Base-by-base conservation (phyloP, 2,797 vertebrate species). In the Gymnothorax javanicus region DNA sequence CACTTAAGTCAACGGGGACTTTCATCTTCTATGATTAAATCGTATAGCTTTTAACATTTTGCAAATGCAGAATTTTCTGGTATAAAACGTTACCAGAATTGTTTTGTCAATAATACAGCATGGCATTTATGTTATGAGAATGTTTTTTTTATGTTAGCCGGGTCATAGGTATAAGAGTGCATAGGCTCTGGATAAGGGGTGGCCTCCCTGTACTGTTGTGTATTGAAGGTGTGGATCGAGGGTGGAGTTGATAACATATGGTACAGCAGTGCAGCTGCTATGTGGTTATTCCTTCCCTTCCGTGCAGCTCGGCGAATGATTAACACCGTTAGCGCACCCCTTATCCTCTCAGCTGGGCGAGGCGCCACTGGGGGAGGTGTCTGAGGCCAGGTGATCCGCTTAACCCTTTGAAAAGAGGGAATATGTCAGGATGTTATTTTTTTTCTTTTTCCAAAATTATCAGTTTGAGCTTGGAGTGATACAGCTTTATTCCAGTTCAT, bases 331-430 rank as follows among this genome's bases (percentile, higher is more conserved):
- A 87, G 79, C 54, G 9, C 64, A 2, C 1, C 9, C 33, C 87
- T 27, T 83, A 59, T 50, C 54, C 79, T 54, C 17, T 9, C 43
- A 79, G n/a, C 13, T 54, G 75, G 71, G 75, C 6, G 64, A 43
- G 43, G 88, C 60, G 86, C 84, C 85, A 2, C 33, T 43, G 23
- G 0, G 77, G 79, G 82, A 88, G 88, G 91, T 84, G 83, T 81
- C 88, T 85, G 87, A 6, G 23, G 4, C 6, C 25, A n/a, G 69
- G 69, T 15, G 4, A 73, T 73, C 69, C 69, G 12, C 5, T 69
- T 62, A 62, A 62, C 59, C 13, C 59, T 62, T 62, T 62, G 13
- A 62, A 62, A 17, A 62, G 59, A 43, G 33, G 33, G 33, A 43
- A 43, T 43, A 2, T 43, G 33, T 43, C 33, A 43, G 33, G 33